Evolutionary conservation across 2,113 vertebrate species (phyloP), one percentile per base, ranked within the genome.

Genomic region (Amphilophus citrinellus): DNA sequence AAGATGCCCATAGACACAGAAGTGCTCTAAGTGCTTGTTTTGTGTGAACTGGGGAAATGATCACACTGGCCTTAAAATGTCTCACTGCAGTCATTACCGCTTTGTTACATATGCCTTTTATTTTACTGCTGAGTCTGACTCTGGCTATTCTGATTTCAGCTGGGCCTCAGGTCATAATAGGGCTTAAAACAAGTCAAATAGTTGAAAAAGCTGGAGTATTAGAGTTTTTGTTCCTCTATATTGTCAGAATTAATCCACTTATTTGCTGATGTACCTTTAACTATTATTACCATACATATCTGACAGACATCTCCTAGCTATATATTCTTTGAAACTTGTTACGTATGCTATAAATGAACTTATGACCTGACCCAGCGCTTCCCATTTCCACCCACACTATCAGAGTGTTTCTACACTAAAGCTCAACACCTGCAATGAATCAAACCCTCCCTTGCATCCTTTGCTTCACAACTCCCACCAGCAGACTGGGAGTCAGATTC

Each of bases 371-470:
- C 9, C 27, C 68, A 73, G 57, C 68, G 77, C 44, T 85, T 90
- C 83, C 87, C 76, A 79, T 87, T 80, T 86, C 80, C 86, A 86
- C 85, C 84, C 79, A 87, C 66, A 80, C 22, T 30, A 35, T 66
- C 68, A 89, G 82, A 89, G 56, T 79, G 65, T 88, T 88, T 75
- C 77, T 63, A 75, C 42, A 82, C 61, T 66, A 85, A 68, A 90
- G 62, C 59, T 83, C 81, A 76, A 84, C 91, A 94, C 92, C 90
- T 93, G 94, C 84, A 90, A 89, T 76, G 44, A 93, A 92, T 92
- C 88, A 92, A 85, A 65, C 60, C 60, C 82, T 87, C 84, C 84
- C 80, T 76, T 57, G 61, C 82, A 88, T 79, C 89, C 71, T 89
- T 85, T 82, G 80, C 79, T 86, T 83, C 5, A 6, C 61, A 80